Percentiles rank a stretch among this genome's conserved stretches.
Evolutionary conservation across 2,888 invertebrate genomes (phyloP).

Genomic region (Volucella bombylans): DNA sequence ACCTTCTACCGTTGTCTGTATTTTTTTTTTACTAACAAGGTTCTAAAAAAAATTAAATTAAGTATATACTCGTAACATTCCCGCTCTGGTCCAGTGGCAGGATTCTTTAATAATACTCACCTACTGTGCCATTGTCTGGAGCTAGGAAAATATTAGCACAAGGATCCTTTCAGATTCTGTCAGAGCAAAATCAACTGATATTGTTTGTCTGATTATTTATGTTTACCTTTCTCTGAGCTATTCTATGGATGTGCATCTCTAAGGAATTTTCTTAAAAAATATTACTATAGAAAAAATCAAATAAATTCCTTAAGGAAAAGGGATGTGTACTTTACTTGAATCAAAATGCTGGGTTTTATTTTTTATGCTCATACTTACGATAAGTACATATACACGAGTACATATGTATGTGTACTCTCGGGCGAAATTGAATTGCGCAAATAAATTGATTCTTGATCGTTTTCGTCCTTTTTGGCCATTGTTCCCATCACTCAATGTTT

Average conservation of each 20-base stretch:
- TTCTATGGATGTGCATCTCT: slow-evolving; percentile 51
- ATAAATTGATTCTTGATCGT: slow-evolving; percentile 72
- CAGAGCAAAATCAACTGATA: slow-evolving; percentile 68
- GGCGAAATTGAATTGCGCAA: slow-evolving; percentile 68
- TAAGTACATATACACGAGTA: too few relatives aligned
- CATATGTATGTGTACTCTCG: not conserved
- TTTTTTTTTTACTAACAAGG: slow-evolving; percentile 61
- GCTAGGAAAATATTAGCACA: slow-evolving; percentile 71
- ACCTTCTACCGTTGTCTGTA: slow-evolving; percentile 44
- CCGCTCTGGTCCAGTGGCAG: slow-evolving; percentile 19
- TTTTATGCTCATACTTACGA: not conserved
- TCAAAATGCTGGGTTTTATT: not conserved
- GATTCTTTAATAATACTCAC: slow-evolving; percentile 49
- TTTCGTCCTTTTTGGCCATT: slow-evolving; percentile 64
- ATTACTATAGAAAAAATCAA: slow-evolving; percentile 12
- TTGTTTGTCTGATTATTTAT: slow-evolving; percentile 69
- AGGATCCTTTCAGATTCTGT: slow-evolving; percentile 63
- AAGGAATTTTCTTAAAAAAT: slow-evolving; percentile 44
- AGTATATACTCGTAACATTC: slow-evolving; percentile 36
- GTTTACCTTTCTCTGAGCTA: slow-evolving; percentile 62
- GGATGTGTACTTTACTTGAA: slow-evolving; percentile 51
- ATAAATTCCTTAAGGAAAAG: slow-evolving; percentile 35
- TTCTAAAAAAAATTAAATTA: slow-evolving; percentile 54
- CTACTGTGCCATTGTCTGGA: slow-evolving; percentile 63
- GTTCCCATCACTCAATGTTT: slow-evolving; percentile 60